These are phyloP conservation scores for Hycleus cichorii DNA, from an alignment of 1,140 invertebrate species.

Conservation along the genomic window DNA sequence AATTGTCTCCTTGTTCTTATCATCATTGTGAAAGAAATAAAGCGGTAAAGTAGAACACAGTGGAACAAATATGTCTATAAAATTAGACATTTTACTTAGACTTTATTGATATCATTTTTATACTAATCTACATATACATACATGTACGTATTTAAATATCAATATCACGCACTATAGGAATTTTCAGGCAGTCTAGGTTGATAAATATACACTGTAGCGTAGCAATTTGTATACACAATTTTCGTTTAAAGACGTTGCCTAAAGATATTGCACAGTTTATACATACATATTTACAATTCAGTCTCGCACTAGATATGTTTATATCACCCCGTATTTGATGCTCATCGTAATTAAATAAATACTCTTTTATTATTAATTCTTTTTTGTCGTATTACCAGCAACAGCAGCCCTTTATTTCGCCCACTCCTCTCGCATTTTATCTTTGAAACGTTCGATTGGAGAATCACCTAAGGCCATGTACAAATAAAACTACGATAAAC, in stretches of 20 bases:
- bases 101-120: constrained; percentile 22
- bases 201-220: constrained; percentile 21
- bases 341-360: background rate
- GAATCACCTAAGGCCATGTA: constrained; percentile 19
- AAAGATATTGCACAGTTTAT: constrained; percentile 14
- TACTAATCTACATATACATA: constrained; percentile 21
- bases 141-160: background rate
- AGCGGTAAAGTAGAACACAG: too few relatives aligned
- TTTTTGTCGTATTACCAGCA: background rate
- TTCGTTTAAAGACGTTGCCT: constrained; percentile 9
- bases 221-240: constrained; percentile 22
- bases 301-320: constrained; percentile 26
- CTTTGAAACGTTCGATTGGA: constrained; percentile 15
- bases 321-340: constrained; percentile 12
- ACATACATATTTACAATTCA: constrained; percentile 26
- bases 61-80: too few relatives aligned
- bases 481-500: constrained; percentile 8
- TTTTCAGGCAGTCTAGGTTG: constrained; percentile 7
- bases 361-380: background rate
- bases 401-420: background rate
- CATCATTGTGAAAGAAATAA: too few relatives aligned
- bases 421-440: background rate
- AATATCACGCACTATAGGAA: constrained; percentile 21
- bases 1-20: too few relatives aligned
- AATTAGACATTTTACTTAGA: constrained; percentile 8